Evolutionary conservation across 2,113 vertebrate species (phyloP).

Genomic region (Pedetes capensis): DNA sequence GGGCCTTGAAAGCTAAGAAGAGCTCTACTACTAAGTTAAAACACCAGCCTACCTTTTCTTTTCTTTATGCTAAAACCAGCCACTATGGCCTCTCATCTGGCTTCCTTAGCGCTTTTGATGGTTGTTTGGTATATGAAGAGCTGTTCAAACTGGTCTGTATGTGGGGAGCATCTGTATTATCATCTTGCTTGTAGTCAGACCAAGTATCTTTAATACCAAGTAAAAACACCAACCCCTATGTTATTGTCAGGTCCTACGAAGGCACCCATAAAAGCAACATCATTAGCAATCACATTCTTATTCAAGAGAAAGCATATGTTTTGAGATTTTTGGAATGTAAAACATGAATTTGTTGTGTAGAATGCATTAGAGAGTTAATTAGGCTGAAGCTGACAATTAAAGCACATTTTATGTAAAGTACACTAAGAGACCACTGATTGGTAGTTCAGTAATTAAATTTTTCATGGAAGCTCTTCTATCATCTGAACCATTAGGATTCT

Average conservation of each 20-base stretch:
- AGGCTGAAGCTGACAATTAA: not conserved
- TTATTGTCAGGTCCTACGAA: not conserved
- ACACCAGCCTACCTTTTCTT: not conserved
- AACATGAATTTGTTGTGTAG: not conserved
- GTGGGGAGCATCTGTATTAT: not conserved
- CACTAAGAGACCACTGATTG: not conserved
- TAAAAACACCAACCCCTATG: not conserved
- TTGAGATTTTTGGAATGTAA: slow-evolving; percentile 25
- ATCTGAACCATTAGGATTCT: not conserved
- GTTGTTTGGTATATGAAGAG: not conserved
- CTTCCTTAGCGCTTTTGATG: not conserved
- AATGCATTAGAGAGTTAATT: slow-evolving; percentile 7
- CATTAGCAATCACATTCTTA: not conserved
- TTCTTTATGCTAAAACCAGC: not conserved
- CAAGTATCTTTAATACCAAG: not conserved
- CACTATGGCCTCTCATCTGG: fast-evolving
- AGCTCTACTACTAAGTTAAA: not conserved
- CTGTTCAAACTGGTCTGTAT: not conserved
- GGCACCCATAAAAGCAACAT: not conserved
- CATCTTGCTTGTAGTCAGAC: not conserved
- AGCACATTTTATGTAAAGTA: not conserved
- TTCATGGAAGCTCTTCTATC: slow-evolving; percentile 8
- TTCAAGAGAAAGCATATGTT: not conserved
- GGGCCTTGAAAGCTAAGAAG: not conserved
- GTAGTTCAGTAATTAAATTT: slow-evolving; percentile 48